Evolutionary conservation across 1,140 invertebrate genomes (phyloP).

Genomic region (Neotoxoptera formosana): DNA sequence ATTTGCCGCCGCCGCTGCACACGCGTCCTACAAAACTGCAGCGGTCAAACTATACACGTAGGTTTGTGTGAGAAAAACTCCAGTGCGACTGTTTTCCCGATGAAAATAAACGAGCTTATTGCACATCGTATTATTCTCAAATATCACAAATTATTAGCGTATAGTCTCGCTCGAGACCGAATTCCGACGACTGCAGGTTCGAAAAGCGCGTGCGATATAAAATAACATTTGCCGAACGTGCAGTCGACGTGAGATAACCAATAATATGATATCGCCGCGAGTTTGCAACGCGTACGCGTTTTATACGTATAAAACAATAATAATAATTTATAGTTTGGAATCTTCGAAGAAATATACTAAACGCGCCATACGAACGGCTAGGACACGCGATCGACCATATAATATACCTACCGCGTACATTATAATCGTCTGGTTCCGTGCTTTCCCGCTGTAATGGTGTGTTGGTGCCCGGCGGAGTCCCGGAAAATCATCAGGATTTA

Average conservation of each 20-base stretch:
- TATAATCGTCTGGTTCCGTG: background rate
- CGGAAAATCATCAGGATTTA: conserved; percentile 25
- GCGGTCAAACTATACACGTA: background rate
- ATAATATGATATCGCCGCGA: background rate
- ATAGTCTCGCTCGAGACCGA: background rate
- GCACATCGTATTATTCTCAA: background rate
- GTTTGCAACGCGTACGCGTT: background rate
- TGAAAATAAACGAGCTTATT: background rate
- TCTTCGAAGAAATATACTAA: background rate
- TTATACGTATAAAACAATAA: background rate
- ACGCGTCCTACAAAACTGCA: background rate
- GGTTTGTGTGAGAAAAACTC: background rate
- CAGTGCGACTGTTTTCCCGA: background rate
- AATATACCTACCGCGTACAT: no score
- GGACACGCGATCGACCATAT: background rate
- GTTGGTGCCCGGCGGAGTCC: background rate
- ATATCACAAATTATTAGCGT: background rate
- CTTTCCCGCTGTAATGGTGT: background rate
- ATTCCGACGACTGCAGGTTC: background rate
- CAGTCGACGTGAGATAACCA: background rate
- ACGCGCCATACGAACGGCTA: background rate
- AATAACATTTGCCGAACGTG: background rate
- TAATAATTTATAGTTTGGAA: background rate
- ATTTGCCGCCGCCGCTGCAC: background rate
- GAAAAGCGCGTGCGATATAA: background rate